A percentile compares a stretch with the other conserved stretches of the same genome.
phyloP scores from a whole-genome alignment of 2,888 invertebrate genomes.

The Erebia epiphron region DNA sequence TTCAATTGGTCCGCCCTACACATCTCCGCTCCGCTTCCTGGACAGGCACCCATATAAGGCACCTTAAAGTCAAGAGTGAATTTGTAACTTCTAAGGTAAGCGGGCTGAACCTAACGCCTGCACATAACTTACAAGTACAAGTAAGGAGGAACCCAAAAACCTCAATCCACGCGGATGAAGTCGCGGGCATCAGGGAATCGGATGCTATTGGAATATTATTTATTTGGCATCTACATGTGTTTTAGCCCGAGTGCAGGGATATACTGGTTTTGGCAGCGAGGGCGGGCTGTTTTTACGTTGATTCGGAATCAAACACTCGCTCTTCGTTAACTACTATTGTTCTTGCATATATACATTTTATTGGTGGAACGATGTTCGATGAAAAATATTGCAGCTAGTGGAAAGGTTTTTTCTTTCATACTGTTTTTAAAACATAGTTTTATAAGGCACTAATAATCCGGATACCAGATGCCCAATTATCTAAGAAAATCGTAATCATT shows the following conservation, averaged over 20 bases:
- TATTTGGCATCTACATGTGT: constrained; percentile 39
- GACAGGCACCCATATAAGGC: too few relatives aligned
- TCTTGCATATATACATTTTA: constrained; percentile 39
- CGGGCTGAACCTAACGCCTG: too few relatives aligned
- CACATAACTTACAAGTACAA: too few relatives aligned
- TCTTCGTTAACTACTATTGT: constrained; percentile 42
- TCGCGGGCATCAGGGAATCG: background rate
- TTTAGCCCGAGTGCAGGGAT: constrained; percentile 21
- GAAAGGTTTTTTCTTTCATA: constrained; percentile 1
- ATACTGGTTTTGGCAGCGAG: constrained; percentile 34
- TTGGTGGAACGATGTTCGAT: constrained; percentile 31
- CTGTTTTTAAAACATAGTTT: background rate
- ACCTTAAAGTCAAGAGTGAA: too few relatives aligned
- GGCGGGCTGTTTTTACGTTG: constrained; percentile 38
- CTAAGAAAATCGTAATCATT: too few relatives aligned
- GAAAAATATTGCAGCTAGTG: constrained; percentile 9
- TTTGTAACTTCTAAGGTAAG: too few relatives aligned
- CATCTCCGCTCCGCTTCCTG: too few relatives aligned
- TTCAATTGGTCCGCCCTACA: too few relatives aligned
- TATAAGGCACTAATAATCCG: too few relatives aligned
- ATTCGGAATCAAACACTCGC: constrained; percentile 40
- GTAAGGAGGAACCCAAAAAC: too few relatives aligned
- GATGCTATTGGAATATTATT: constrained; percentile 40
- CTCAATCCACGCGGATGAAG: too few relatives aligned
- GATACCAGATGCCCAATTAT: too few relatives aligned